Percentiles rank a stretch among this genome's conserved stretches.
These are phyloP conservation scores for Liopterus haemorrhoidalis DNA, from an alignment of 2,888 invertebrate genomes.

Conservation along the genomic window DNA sequence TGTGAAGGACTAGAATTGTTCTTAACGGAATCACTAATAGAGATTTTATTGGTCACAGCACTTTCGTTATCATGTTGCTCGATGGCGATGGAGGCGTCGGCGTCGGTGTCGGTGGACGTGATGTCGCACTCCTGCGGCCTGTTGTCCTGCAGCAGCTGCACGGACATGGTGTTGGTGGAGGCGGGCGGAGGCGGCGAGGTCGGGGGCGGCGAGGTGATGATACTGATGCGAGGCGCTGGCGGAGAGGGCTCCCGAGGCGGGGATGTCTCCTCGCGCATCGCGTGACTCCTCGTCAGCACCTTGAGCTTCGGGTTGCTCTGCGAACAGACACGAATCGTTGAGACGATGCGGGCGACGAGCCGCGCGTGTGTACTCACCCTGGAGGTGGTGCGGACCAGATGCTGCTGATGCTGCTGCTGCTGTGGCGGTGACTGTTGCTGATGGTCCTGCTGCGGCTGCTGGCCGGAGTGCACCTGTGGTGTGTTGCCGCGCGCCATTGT, in stretches of 20 bases:
- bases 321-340: conserved; percentile 35
- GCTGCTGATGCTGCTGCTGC: conserved; percentile 10
- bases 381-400: conserved; percentile 12
- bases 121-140: too few species aligned
- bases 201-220: conserved; percentile 36
- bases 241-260: conserved; percentile 49
- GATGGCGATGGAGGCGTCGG: conserved; percentile 13
- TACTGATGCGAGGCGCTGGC: conserved; percentile 42
- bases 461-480: too few species aligned
- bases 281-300: conserved; percentile 81
- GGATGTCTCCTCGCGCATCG: conserved; percentile 76
- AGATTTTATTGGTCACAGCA: conserved; percentile 7
- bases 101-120: conserved; percentile 19
- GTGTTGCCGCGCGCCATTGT: too few species aligned
- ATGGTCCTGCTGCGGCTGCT: too few species aligned
- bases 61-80: conserved; percentile 15
- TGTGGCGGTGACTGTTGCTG: neutral
- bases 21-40: conserved; percentile 22
- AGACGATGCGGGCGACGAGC: conserved; percentile 30
- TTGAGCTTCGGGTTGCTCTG: conserved; percentile 70
- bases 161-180: conserved; percentile 40
- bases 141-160: conserved; percentile 40
- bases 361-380: conserved; percentile 24
- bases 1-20: conserved; percentile 18
- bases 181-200: conserved; percentile 26